Evolutionary conservation across 2,113 vertebrate species (phyloP).

Genomic region (Mus musculus): GRCm39 chr10:44724501-44725000

Average conservation of each 20-base stretch:
- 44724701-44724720: neutral
- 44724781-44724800: neutral
- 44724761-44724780: neutral
- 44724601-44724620: neutral
- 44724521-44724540: too few species aligned
- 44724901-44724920: neutral
- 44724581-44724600: neutral
- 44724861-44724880: neutral
- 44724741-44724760: neutral
- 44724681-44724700: neutral
- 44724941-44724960: neutral
- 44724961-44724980: slow-evolving; percentile 28
- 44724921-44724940: neutral
- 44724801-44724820: neutral
- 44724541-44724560: too few species aligned
- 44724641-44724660: neutral
- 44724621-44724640: slow-evolving; percentile 22
- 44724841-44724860: neutral
- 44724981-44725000: slow-evolving; percentile 25
- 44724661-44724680: slow-evolving; percentile 42
- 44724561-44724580: neutral
- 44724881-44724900: neutral
- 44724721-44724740: neutral
- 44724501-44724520: too few species aligned
- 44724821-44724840: neutral